Percentiles rank a stretch among this genome's conserved stretches.
Conservation (phyloP, 2,797 vertebrate species). For the Leptoclinus maculatus region DNA sequence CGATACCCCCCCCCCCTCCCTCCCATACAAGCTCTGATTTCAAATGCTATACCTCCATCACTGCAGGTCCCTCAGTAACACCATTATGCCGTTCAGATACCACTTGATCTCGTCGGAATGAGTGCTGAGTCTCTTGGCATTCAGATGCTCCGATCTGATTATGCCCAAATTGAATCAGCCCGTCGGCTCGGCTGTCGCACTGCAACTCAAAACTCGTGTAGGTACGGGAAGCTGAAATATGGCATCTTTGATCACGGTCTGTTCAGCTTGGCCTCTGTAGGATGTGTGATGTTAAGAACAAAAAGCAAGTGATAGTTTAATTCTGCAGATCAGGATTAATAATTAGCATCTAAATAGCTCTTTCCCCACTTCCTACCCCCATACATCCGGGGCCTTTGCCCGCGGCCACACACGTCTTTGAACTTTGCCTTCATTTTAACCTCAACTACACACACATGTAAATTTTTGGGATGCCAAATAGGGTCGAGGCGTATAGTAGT, state of each 20-base stretch:
- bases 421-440: too few species aligned
- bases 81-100: slow-evolving; percentile 52
- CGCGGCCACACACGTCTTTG: too few species aligned
- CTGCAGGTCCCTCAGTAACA: slow-evolving; percentile 42
- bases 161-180: slow-evolving; percentile 63
- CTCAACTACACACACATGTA: too few species aligned
- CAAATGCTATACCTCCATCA: slow-evolving; percentile 35
- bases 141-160: slow-evolving; percentile 66
- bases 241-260: slow-evolving; percentile 24
- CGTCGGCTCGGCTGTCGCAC: slow-evolving; percentile 25
- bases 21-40: slow-evolving; percentile 40
- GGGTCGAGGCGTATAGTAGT: too few species aligned
- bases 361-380: too few species aligned
- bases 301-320: slow-evolving; percentile 6
- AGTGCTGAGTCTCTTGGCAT: slow-evolving; percentile 32
- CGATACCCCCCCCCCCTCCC: background rate
- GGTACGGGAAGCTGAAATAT: slow-evolving; percentile 33
- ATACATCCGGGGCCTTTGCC: too few species aligned
- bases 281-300: slow-evolving; percentile 16
- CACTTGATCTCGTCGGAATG: slow-evolving; percentile 57
- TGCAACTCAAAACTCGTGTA: slow-evolving; percentile 38
- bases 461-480: too few species aligned
- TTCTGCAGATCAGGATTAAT: slow-evolving; percentile 1
- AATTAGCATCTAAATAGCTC: background rate
- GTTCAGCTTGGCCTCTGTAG: slow-evolving; percentile 13